These are phyloP conservation scores for Solenodon paradoxus DNA, from an alignment of 2,113 vertebrate species.

Conservation along the genomic window DNA sequence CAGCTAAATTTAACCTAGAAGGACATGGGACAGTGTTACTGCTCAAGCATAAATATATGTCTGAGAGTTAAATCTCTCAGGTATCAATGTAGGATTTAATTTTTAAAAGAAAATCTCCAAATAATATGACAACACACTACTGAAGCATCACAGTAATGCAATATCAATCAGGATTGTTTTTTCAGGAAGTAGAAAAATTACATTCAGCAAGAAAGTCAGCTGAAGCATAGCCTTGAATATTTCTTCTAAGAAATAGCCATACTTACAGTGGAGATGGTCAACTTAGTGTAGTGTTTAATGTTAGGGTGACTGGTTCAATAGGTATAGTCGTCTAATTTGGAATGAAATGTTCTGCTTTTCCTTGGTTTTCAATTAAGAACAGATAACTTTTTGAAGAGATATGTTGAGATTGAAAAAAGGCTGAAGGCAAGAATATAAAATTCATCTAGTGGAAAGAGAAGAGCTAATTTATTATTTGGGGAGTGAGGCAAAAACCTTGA, in stretches of 20 bases:
- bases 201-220: not conserved
- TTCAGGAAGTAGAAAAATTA: not conserved
- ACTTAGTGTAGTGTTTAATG: not conserved
- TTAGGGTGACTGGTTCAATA: not conserved
- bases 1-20: not conserved
- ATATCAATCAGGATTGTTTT: not conserved
- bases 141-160: not conserved
- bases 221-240: not conserved
- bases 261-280: not conserved
- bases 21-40: not conserved
- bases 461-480: not conserved
- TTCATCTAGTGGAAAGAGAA: not conserved
- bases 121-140: not conserved
- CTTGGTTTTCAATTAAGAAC: constrained; percentile 13
- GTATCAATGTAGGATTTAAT: not conserved
- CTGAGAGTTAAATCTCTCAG: not conserved
- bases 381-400: not conserved
- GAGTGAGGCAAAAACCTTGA: not conserved
- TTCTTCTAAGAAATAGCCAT: not conserved
- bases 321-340: not conserved
- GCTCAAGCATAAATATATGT: not conserved
- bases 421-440: not conserved
- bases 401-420: not conserved
- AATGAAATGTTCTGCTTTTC: not conserved
- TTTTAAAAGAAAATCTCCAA: not conserved